These are phyloP conservation scores for Columbina picui DNA, from an alignment of 2,113 vertebrate species.

Conservation along the genomic window DNA sequence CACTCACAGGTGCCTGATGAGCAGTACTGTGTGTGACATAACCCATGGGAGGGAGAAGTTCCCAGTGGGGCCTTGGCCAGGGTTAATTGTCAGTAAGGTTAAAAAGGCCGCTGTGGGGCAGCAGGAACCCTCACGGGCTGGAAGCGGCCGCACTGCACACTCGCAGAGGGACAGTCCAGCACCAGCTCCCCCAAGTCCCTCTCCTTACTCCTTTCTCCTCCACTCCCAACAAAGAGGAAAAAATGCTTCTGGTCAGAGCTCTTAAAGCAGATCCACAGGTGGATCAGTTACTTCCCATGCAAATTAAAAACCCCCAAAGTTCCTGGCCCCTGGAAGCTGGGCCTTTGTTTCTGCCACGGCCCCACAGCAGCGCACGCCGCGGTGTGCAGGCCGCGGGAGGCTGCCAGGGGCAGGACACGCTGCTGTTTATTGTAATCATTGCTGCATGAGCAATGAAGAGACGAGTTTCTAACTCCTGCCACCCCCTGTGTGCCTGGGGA, in stretches of 20 bases:
- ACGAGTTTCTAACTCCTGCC: background rate
- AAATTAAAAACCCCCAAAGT: background rate
- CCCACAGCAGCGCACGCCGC: background rate
- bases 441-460: background rate
- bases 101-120: background rate
- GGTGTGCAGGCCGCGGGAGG: background rate
- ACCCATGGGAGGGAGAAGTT: rapidly evolving
- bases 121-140: too few relatives aligned
- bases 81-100: background rate
- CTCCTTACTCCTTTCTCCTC: too few relatives aligned
- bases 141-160: too few relatives aligned
- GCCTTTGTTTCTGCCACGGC: background rate
- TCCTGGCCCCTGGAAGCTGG: background rate
- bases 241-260: background rate
- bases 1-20: background rate
- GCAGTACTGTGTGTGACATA: too few relatives aligned
- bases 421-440: too few relatives aligned
- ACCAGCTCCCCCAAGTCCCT: too few relatives aligned
- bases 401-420: too few relatives aligned
- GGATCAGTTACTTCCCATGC: background rate
- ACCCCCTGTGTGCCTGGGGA: rapidly evolving
- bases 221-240: too few relatives aligned
- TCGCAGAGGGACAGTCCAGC: background rate
- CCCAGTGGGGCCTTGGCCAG: too few relatives aligned
- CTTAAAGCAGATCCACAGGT: background rate